These are phyloP conservation scores for Cybosia mesomella DNA, from an alignment of 2,888 invertebrate species.

Conservation along the genomic window DNA sequence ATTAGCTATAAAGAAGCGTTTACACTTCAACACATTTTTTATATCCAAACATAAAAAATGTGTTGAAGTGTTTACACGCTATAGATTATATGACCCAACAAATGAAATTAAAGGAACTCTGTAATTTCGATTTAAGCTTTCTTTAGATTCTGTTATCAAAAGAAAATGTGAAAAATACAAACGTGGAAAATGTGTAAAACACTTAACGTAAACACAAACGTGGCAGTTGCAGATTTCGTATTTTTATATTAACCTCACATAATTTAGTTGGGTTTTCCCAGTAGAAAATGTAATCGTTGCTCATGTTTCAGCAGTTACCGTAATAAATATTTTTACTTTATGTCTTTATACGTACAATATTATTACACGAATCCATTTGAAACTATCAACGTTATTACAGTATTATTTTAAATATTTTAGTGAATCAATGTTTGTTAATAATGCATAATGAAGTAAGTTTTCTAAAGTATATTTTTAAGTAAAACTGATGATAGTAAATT, in stretches of 20 bases:
- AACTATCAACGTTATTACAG: background rate
- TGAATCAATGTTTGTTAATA: too few relatives aligned
- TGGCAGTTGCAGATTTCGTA: background rate
- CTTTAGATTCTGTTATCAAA: background rate
- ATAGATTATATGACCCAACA: too few relatives aligned
- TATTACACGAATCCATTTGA: background rate
- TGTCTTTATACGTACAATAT: background rate
- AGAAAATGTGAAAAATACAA: background rate
- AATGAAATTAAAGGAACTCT: too few relatives aligned
- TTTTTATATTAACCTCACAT: constrained; percentile 10
- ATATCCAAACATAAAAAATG: too few relatives aligned
- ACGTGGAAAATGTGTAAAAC: background rate
- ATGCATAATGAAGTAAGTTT: too few relatives aligned
- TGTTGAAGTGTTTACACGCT: too few relatives aligned
- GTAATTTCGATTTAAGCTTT: background rate
- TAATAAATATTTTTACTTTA: constrained; percentile 17
- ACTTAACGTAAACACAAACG: constrained; percentile 7
- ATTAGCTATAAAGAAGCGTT: too few relatives aligned
- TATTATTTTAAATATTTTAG: too few relatives aligned
- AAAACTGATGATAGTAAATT: background rate
- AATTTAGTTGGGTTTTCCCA: constrained; percentile 15
- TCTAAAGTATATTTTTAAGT: too few relatives aligned
- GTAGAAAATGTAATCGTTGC: constrained; percentile 10
- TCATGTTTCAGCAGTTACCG: constrained; percentile 16
- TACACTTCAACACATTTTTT: too few relatives aligned